phyloP scores from a whole-genome alignment of 1,140 invertebrate species.

The Popillia japonica region DNA sequence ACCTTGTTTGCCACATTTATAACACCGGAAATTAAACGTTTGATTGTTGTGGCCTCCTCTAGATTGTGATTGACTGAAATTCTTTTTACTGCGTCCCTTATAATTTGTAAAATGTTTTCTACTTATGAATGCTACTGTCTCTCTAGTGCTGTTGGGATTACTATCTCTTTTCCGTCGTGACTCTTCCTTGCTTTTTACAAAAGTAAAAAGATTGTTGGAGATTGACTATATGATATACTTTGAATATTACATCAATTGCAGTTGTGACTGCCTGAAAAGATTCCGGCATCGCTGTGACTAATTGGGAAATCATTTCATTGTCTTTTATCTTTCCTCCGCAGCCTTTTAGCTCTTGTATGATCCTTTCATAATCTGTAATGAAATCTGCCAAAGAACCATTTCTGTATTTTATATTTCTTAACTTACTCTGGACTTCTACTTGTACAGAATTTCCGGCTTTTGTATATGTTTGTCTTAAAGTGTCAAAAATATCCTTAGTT shows the following conservation, averaged over 20 bases:
- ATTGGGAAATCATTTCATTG: conserved; percentile 5
- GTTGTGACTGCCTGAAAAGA: neutral
- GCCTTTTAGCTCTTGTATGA: conserved; percentile 15
- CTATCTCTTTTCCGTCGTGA: neutral
- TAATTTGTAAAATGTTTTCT: neutral
- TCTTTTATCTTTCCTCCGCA: neutral
- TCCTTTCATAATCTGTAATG: conserved; percentile 37
- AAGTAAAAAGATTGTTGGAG: neutral
- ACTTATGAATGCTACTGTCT: neutral
- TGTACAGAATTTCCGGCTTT: conserved; percentile 26
- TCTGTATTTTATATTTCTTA: conserved; percentile 34
- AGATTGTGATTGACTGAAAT: neutral
- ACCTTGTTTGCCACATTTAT: neutral
- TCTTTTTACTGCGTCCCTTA: neutral
- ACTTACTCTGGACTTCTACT: conserved; percentile 34
- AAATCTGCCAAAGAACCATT: conserved; percentile 14
- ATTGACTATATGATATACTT: too few relatives aligned
- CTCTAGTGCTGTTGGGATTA: neutral
- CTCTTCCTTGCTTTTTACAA: neutral
- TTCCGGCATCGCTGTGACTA: conserved; percentile 29
- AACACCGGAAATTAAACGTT: neutral
- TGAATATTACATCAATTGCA: conserved; percentile 41
- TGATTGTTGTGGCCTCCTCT: neutral
- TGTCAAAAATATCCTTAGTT: conserved; percentile 36
- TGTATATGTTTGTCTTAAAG: conserved; percentile 7